These are phyloP conservation scores for Mastomys natalensis DNA, from an alignment of 2,113 vertebrate genomes.

Conservation along the genomic window DNA sequence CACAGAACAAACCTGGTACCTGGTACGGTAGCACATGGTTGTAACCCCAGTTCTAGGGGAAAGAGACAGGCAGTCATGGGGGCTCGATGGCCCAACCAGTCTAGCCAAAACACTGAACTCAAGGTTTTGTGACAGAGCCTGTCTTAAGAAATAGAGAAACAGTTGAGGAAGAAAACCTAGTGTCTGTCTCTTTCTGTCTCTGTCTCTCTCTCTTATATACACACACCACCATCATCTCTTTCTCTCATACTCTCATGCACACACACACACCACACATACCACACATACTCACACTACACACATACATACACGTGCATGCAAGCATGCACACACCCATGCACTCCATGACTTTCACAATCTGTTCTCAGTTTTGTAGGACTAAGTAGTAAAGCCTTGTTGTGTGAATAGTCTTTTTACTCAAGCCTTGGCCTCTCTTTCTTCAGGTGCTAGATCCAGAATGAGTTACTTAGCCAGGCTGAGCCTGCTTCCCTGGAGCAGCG, in stretches of 20 bases:
- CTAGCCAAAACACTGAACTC: background rate
- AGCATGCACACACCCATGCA: background rate
- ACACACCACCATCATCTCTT: no score
- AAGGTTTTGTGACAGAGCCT: background rate
- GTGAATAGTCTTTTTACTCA: background rate
- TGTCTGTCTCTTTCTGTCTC: background rate
- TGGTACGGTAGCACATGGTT: background rate
- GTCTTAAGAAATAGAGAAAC: background rate
- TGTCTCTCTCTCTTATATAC: background rate
- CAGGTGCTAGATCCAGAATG: background rate
- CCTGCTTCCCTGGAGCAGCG: background rate
- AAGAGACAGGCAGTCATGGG: background rate
- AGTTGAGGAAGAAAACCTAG: background rate
- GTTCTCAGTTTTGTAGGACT: background rate
- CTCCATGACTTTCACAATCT: background rate
- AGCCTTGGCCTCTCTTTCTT: background rate
- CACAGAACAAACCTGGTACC: background rate
- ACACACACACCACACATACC: background rate
- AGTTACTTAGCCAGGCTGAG: background rate
- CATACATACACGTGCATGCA: background rate
- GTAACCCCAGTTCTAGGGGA: background rate
- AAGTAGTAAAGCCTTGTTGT: background rate
- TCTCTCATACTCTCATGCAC: background rate
- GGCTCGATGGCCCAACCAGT: no score
- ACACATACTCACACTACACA: background rate